Base-by-base conservation (phyloP, 2,113 vertebrate species). In the Eleginops maclovinus region DNA sequence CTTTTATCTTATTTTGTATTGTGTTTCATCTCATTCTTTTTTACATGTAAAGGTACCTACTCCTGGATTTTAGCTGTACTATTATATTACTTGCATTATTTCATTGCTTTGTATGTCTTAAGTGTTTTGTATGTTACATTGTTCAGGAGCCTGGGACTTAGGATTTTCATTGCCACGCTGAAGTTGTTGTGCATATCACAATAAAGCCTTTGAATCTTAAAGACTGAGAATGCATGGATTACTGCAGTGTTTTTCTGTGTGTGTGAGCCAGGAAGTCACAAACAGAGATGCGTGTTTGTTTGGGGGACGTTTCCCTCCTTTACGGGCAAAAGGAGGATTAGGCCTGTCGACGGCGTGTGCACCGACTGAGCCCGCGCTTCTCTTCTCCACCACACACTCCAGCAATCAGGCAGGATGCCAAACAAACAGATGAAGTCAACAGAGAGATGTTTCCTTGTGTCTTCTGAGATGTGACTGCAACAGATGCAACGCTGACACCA, bases 361-460 rank as follows among this genome's bases (percentile, higher is more conserved):
- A 71, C 46, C 67, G 66, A 84, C 87, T 87, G 82, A 89, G 81
- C 62, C 59, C 53, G 72, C 41, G 79, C 84, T 82, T 70, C 82
- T 68, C 84, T 73, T 72, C 75, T 72, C 88, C 87, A 87, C 82
- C 86, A 59, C 84, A 88, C 90, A 88, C 87, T 91, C 89, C 90
- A 91, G 88, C 88, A 93, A 92, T 93, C 93, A 91, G 92, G 94
- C 93, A 67, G 81, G 84, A 87, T 90, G 92, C 94, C 93, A 94
- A 92, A 93, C 91, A 93, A 91, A 93, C 91, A 92, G 81, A 92
- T 88, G 89, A 91, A 92, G 94, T 91, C 90, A 92, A 94, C 91
- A 92, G 91, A 94, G 93, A 92, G 89, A 87, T 72, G 74, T 70
- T 93, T 91, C 91, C 82, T 77, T 63, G 83, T 76, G 88, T 90